Evolutionary conservation across 2,113 vertebrate species (phyloP), one percentile per base, ranked within the genome.

Genomic region (Oophaga pumilio): DNA sequence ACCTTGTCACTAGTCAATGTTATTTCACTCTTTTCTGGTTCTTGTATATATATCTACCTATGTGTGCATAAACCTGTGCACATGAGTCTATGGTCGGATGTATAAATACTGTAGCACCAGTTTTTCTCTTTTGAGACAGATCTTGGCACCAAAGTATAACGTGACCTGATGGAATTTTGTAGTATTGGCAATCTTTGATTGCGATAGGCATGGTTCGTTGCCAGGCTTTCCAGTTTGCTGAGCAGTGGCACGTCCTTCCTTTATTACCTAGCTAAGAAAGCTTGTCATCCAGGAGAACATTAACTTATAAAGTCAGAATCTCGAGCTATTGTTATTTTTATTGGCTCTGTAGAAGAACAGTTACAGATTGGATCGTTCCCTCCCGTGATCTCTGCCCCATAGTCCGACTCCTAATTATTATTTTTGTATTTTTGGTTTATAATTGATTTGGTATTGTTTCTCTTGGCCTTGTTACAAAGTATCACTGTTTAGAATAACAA

Each of bases 401-500:
- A 28, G 33, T 10, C 17, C n/a, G n/a, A n/a, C n/a, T n/a, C n/a
- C 14, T 17, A 14, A 71, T 71, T 14, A 71, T 33, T 71, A 8
- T 8, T 73, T 43, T 17, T 71, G 0, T 71, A 8, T 71, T 26
- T 24, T 59, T 79, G 33, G 33, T 18, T 26, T 53, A 78, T 53
- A 53, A 68, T 6, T 53, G 59, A 28, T 86, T 86, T 86, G 50
- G 28, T 20, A 68, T 53, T 33, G 57, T 64, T 66, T 49, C 13
- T 26, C 4, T 56, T 78, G 76, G 85, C 85, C 14, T 13, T n/a
- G 57, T 76, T 24, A 60, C 82, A 62, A 60, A 8, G 59, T 76
- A 62, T 64, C 62, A 5, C 11, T 14, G 2, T 60, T 68, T 56
- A 11, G 73, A 85, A 53, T 68, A n/a, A 57, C 60, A 53, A 56